phyloP scores from a whole-genome alignment of 2,797 vertebrate genomes.

The Notamacropus eugenii region DNA sequence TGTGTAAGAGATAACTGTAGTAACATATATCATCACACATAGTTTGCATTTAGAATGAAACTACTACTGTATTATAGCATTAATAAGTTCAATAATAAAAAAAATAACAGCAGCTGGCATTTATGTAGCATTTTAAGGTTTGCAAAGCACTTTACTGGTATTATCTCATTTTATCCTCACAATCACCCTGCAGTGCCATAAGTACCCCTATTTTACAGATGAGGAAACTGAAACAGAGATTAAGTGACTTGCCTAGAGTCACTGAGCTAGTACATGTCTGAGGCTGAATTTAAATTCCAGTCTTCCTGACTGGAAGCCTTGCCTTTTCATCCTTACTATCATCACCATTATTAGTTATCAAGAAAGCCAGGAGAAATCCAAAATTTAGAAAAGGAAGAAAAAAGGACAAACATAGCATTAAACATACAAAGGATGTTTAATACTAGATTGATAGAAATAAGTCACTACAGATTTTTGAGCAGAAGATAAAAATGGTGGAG shows the following conservation, averaged over 20 bases:
- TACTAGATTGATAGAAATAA: neutral
- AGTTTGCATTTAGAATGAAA: neutral
- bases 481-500: neutral
- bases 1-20: no score
- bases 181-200: neutral
- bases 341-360: neutral
- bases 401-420: no score
- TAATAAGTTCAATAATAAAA: neutral
- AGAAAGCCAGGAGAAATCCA: neutral
- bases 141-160: neutral
- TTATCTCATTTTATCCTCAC: neutral
- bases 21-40: neutral
- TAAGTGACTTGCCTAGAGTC: neutral
- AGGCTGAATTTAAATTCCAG: neutral
- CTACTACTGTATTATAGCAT: neutral
- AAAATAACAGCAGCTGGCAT: neutral
- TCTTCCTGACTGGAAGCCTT: neutral
- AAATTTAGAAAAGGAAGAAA: neutral
- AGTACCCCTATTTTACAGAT: neutral
- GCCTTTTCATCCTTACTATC: neutral
- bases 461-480: neutral
- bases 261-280: neutral
- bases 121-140: neutral
- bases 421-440: neutral
- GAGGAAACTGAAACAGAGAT: neutral